phyloP scores from a whole-genome alignment of 2,888 invertebrate species.

The Napeogenes sylphis region DNA sequence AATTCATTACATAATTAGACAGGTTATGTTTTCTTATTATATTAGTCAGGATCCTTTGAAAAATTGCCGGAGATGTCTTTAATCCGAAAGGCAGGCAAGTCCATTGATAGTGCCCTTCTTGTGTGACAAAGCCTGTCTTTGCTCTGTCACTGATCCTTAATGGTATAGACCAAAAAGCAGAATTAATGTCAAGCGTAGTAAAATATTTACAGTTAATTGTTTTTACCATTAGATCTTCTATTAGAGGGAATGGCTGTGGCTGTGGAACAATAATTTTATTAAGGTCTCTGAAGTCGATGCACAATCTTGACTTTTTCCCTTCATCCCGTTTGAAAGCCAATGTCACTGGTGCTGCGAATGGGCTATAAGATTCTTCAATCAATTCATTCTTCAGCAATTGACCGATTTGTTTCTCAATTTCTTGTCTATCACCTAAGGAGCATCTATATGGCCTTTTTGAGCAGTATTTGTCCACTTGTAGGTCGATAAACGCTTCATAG shows the following conservation, averaged over 20 bases:
- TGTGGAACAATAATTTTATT: slow-evolving; percentile 37
- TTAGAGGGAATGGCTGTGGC: slow-evolving; percentile 39
- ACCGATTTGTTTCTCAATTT: slow-evolving; percentile 18
- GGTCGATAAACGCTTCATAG: too few species aligned
- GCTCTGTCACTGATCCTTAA: slow-evolving; percentile 36
- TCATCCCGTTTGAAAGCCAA: slow-evolving; percentile 33
- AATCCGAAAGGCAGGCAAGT: slow-evolving; percentile 46
- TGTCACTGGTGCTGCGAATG: slow-evolving; percentile 26
- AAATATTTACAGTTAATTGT: slow-evolving; percentile 44
- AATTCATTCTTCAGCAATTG: slow-evolving; percentile 23
- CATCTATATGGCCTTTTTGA: slow-evolving; percentile 28
- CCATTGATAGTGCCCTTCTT: slow-evolving; percentile 27
- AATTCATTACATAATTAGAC: slow-evolving; percentile 24
- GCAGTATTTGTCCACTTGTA: neutral
- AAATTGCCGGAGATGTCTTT: slow-evolving; percentile 46
- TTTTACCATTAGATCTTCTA: slow-evolving; percentile 43
- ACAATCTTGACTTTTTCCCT: slow-evolving; percentile 23
- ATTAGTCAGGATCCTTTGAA: slow-evolving; percentile 40
- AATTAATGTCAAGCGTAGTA: slow-evolving; percentile 45
- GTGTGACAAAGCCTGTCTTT: slow-evolving; percentile 40
- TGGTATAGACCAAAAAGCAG: slow-evolving; percentile 21
- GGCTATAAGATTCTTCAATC: slow-evolving; percentile 29
- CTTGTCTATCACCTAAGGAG: slow-evolving; percentile 21
- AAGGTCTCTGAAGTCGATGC: too few species aligned
- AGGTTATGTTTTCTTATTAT: slow-evolving; percentile 26